Percentiles rank a stretch among this genome's conserved stretches.
phyloP scores from a whole-genome alignment of 2,888 invertebrate species.

The Ophion obscuratus region DNA sequence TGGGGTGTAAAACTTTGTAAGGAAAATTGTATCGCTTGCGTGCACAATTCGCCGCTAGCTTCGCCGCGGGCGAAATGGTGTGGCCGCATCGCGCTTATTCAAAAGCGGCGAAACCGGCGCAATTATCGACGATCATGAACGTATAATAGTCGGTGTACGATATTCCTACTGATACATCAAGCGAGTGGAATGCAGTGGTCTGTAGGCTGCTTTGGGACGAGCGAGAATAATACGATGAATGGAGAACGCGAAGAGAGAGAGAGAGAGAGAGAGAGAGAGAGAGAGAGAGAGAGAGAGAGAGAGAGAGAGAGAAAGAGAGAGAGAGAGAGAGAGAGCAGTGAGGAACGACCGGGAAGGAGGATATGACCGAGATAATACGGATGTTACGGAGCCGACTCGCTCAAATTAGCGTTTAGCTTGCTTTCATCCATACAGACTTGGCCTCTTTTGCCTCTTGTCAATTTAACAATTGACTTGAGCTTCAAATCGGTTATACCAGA shows the following conservation, averaged over 20 bases:
- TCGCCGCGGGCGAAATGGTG: too few relatives aligned
- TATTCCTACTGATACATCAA: conserved; percentile 3
- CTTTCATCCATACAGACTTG: conserved; percentile 51
- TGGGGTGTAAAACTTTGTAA: too few relatives aligned
- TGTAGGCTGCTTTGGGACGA: background rate
- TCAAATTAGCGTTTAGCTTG: conserved; percentile 61
- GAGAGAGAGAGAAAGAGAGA: conserved; percentile 35
- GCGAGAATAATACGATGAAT: conserved; percentile 48
- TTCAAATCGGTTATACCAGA: conserved; percentile 35
- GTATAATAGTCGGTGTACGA: background rate
- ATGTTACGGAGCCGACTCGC: conserved; percentile 66
- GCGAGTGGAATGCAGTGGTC: background rate
- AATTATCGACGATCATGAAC: conserved; percentile 21
- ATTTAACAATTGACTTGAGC: conserved; percentile 76
- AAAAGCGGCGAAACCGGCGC: background rate
- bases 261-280: conserved; percentile 40
- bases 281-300: conserved; percentile 40
- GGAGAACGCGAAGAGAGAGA: conserved; percentile 33
- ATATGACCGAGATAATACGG: conserved; percentile 76
- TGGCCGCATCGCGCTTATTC: too few relatives aligned
- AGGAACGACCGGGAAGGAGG: conserved; percentile 68
- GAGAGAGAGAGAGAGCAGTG: conserved; percentile 14
- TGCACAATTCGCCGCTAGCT: too few relatives aligned
- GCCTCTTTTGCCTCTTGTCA: conserved; percentile 70
- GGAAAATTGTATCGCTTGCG: too few relatives aligned